Base-by-base conservation (phyloP, 2,113 vertebrate species). In the Calcarius ornatus region DNA sequence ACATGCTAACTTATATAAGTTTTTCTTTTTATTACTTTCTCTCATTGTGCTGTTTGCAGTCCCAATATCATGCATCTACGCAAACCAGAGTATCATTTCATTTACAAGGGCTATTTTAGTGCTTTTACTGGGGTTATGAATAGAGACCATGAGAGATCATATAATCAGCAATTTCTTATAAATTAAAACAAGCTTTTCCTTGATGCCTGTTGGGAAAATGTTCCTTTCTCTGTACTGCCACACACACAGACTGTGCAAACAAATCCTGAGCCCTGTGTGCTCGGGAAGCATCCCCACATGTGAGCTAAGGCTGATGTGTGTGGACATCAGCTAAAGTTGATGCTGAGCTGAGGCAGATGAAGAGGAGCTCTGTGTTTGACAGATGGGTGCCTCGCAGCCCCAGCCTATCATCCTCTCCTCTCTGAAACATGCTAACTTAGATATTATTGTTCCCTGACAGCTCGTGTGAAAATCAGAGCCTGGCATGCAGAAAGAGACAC, bases 391-490 rank as follows among this genome's bases (percentile, higher is more conserved):
- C 95, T 96, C 48, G 76, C 89, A 96, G 94, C 95, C 77, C 13
- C 4, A 60, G 79, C 40, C 95, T 31, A 94, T 97, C 94, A 95
- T 70, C 85, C 76, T 54, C 92, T 22, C 82, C 88, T 16, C 84
- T 81, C 54, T n/a, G 70, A 92, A 65, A 61, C 50, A 72, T 30
- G 68, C 93, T 78, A 91, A 93, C 60, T 79, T 95, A 21, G 77
- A 38, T 20, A 37, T 85, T 94, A 86, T 89, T 96, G 80, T 66
- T 88, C 61, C 43, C 9, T 96, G 96, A 97, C 96, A 97, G 95
- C 80, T 78, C 59, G 76, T 94, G 96, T 59, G 95, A 97, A 95
- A 96, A 93, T 70, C 54, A 66, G 81, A 93, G 82, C 86, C 83
- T 78, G 37, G 11, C 15, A 93, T 60, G 92, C 68, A 86, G 48